phyloP scores from a whole-genome alignment of 2,797 vertebrate species.

The Percopsis omiscomaycus region DNA sequence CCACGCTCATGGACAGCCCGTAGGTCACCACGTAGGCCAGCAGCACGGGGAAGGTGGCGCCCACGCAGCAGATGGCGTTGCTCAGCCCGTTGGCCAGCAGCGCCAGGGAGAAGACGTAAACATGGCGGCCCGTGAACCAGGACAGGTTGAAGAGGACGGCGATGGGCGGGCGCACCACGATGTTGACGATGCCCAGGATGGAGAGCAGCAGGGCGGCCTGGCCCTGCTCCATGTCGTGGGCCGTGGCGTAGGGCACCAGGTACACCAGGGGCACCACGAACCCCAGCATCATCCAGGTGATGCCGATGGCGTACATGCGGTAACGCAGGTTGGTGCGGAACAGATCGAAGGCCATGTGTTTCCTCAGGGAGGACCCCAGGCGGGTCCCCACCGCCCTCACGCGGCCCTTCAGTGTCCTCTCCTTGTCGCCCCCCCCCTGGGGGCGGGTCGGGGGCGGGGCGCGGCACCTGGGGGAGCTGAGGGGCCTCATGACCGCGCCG shows the following conservation, averaged over 20 bases:
- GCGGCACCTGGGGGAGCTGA: slow-evolving; percentile 49
- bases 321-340: slow-evolving; percentile 82
- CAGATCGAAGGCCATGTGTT: slow-evolving; percentile 91
- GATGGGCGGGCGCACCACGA: slow-evolving; percentile 82
- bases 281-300: slow-evolving; percentile 89
- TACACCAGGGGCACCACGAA: slow-evolving; percentile 86
- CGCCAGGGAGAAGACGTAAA: slow-evolving; percentile 84
- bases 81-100: slow-evolving; percentile 86
- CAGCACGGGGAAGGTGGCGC: slow-evolving; percentile 77
- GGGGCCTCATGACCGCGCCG: slow-evolving; percentile 90
- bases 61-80: slow-evolving; percentile 84
- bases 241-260: slow-evolving; percentile 87
- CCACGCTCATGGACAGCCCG: slow-evolving; percentile 88
- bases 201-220: slow-evolving; percentile 86
- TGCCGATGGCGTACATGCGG: slow-evolving; percentile 79
- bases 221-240: slow-evolving; percentile 75
- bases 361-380: slow-evolving; percentile 63
- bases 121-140: slow-evolving; percentile 79
- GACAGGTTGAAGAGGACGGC: slow-evolving; percentile 80
- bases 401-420: slow-evolving; percentile 20
- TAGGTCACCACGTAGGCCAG: slow-evolving; percentile 80
- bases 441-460: slow-evolving; percentile 54
- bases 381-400: slow-evolving; percentile 4
- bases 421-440: slow-evolving; percentile 14
- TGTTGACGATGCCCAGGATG: slow-evolving; percentile 88